Evolutionary conservation across 2,113 vertebrate species (phyloP).

Genomic region (Stigmatopora argus): DNA sequence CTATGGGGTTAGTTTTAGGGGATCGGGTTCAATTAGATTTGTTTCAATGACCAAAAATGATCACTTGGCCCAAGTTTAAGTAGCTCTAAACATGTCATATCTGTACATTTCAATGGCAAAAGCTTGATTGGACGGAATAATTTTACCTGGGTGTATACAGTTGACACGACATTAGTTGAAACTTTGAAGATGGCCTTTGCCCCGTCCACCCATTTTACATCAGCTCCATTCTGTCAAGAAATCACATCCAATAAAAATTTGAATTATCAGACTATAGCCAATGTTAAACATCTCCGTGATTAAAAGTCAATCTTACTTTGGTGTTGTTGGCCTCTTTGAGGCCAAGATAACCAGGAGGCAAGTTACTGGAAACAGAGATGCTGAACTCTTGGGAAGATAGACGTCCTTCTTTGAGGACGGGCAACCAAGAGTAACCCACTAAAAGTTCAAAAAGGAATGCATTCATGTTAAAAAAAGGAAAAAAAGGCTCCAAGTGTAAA

Average conservation of each 20-base stretch:
- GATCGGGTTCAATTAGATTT: no score
- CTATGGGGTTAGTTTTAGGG: no score
- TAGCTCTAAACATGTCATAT: no score
- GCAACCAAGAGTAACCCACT: conserved; percentile 96
- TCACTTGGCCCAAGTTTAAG: no score
- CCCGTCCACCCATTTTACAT: conserved; percentile 92
- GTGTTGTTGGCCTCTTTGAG: conserved; percentile 79
- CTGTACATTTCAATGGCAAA: neutral
- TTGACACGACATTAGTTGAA: conserved; percentile 85
- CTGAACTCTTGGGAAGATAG: conserved; percentile 86
- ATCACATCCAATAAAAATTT: no score
- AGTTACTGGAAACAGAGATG: conserved; percentile 81
- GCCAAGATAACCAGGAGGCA: conserved; percentile 83
- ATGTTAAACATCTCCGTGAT: neutral
- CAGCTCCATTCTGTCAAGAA: conserved; percentile 68
- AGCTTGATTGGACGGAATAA: no score
- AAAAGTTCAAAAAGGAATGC: neutral
- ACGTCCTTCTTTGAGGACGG: conserved; percentile 83
- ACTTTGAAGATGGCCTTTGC: conserved; percentile 92
- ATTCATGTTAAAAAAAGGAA: neutral
- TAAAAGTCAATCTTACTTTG: conserved; percentile 72
- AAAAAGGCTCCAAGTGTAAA: no score
- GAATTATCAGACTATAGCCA: neutral
- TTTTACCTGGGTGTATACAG: conserved; percentile 91
- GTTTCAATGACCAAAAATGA: no score